Evolutionary conservation across 1,140 invertebrate species (phyloP).

Genomic region (Melanaphis sacchari): DNA sequence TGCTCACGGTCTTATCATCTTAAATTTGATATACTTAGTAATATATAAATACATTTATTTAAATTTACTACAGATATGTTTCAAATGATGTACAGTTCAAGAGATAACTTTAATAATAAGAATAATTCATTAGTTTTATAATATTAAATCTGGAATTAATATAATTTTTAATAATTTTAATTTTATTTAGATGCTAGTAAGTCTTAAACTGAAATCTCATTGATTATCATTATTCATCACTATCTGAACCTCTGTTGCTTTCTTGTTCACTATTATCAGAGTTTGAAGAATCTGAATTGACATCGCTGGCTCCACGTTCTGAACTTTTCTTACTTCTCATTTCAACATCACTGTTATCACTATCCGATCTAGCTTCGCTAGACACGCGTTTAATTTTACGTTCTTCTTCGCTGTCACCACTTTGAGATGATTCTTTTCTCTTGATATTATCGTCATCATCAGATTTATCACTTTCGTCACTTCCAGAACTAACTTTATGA

Average conservation of each 20-base stretch:
- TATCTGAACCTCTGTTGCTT: slow-evolving; percentile 40
- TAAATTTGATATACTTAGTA: no score
- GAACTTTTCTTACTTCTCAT: background rate
- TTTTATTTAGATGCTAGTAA: background rate
- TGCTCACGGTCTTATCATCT: no score
- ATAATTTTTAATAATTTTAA: background rate
- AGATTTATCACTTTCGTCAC: slow-evolving; percentile 52
- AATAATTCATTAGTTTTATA: background rate
- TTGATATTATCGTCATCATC: slow-evolving; percentile 19
- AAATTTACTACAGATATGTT: background rate
- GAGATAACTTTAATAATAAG: background rate
- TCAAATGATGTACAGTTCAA: background rate
- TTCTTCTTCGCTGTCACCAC: slow-evolving; percentile 47
- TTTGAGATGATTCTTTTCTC: slow-evolving; percentile 10
- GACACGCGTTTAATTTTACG: background rate
- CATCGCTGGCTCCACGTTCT: slow-evolving; percentile 9
- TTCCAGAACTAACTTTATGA: slow-evolving; percentile 40
- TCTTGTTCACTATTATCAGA: slow-evolving; percentile 45
- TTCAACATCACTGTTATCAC: slow-evolving; percentile 9
- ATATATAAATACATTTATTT: no score
- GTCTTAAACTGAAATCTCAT: background rate
- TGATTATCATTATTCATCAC: slow-evolving; percentile 11
- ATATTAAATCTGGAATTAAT: background rate
- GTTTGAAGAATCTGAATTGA: slow-evolving; percentile 33
- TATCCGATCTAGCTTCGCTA: slow-evolving; percentile 29